Evolutionary conservation across 2,797 vertebrate species (phyloP).

Genomic region (Sebastes minor): DNA sequence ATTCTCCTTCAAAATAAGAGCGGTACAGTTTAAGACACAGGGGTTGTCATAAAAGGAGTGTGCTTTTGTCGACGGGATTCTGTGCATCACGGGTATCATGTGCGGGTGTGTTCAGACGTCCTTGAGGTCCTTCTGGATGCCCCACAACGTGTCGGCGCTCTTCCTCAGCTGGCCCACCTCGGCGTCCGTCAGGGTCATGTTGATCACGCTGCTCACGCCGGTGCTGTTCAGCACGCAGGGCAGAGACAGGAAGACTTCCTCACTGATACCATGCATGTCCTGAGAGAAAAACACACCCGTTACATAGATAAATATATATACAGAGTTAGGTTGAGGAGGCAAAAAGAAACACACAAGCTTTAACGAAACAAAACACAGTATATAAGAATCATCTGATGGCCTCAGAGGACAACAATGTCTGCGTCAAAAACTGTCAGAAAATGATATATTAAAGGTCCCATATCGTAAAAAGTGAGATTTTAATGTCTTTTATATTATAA

Average conservation of each 20-base stretch:
- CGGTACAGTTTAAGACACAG: background rate
- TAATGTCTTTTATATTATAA: no score
- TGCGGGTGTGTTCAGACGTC: conserved; percentile 82
- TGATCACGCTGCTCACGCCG: conserved; percentile 90
- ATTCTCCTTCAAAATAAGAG: conserved; percentile 26
- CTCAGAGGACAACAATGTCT: background rate
- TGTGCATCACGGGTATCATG: background rate
- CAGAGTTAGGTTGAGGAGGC: background rate
- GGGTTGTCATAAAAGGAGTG: conserved; percentile 1
- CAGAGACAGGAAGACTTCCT: conserved; percentile 95
- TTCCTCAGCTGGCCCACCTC: conserved; percentile 91
- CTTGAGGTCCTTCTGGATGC: conserved; percentile 94
- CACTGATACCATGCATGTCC: conserved; percentile 90
- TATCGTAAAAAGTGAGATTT: no score
- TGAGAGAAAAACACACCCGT: conserved; percentile 48
- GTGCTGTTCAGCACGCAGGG: conserved; percentile 88
- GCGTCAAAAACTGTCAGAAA: background rate
- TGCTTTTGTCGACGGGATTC: conserved; percentile 4
- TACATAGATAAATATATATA: background rate
- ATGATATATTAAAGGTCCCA: background rate
- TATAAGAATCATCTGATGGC: background rate
- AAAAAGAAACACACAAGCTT: background rate
- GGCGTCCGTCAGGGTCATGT: conserved; percentile 90
- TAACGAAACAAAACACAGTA: background rate
- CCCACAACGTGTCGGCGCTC: conserved; percentile 93